Evolutionary conservation across 1,140 invertebrate species (phyloP).

Genomic region (Charaxes varanes): DNA sequence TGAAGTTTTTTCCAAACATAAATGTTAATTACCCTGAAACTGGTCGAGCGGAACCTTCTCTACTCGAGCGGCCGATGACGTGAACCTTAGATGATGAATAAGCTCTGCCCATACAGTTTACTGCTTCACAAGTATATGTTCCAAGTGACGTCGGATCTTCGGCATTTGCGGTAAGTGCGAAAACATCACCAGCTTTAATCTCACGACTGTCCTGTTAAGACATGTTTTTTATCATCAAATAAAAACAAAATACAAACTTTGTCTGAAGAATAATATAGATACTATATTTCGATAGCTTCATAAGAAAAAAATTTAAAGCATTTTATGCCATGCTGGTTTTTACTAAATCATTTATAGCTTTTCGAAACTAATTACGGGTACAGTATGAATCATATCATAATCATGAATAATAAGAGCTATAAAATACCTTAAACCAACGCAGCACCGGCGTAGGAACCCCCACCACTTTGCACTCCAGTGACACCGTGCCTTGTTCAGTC

Average conservation of each 20-base stretch:
- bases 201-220: conserved; percentile 84
- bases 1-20: too few relatives aligned
- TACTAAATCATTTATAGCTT: too few relatives aligned
- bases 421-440: conserved; percentile 81
- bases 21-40: conserved; percentile 61
- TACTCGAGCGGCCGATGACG: conserved; percentile 80
- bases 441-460: conserved; percentile 88
- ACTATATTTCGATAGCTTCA: too few relatives aligned
- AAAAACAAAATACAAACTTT: too few relatives aligned
- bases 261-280: too few relatives aligned
- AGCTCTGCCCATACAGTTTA: conserved; percentile 89
- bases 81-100: conserved; percentile 89
- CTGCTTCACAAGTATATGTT: conserved; percentile 88
- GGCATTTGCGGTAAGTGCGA: conserved; percentile 86
- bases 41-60: conserved; percentile 72
- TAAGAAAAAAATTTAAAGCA: too few relatives aligned
- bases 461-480: conserved; percentile 91
- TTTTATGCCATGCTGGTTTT: too few relatives aligned
- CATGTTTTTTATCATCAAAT: neutral
- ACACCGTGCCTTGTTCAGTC: conserved; percentile 90
- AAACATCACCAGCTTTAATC: conserved; percentile 91
- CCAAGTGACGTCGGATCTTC: conserved; percentile 88
- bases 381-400: neutral
- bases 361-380: too few relatives aligned
- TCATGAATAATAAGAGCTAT: neutral